Percentiles rank a stretch among this genome's conserved stretches.
phyloP scores from a whole-genome alignment of 2,888 invertebrate genomes.

The Pyrochroa serraticornis region DNA sequence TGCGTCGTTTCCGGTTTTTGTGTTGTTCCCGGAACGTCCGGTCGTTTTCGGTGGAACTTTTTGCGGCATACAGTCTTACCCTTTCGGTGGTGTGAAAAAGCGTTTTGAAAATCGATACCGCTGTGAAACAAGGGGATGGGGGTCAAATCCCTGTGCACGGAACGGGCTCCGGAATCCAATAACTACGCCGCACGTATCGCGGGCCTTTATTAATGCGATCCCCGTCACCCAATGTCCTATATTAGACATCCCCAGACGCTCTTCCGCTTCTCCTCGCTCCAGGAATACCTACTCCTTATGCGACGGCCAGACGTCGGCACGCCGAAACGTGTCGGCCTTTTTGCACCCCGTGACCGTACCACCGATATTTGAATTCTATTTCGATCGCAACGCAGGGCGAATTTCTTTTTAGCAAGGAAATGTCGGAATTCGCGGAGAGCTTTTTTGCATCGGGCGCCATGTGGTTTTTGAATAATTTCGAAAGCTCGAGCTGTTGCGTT shows the following conservation, averaged over 20 bases:
- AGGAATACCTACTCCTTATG: constrained; percentile 13
- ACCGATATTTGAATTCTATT: constrained; percentile 33
- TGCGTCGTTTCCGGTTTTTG: background rate
- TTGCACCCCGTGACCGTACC: constrained; percentile 22
- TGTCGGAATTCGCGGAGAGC: constrained; percentile 13
- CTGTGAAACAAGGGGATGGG: constrained; percentile 29
- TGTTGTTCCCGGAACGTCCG: constrained; percentile 2
- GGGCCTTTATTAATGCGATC: constrained; percentile 47
- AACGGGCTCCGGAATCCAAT: constrained; percentile 44
- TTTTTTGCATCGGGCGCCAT: constrained; percentile 10
- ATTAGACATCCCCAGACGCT: constrained; percentile 43
- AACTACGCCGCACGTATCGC: constrained; percentile 47
- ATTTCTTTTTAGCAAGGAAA: constrained; percentile 8
- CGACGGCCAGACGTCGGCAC: constrained; percentile 22
- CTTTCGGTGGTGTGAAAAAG: constrained; percentile 30
- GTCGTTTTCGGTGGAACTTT: constrained; percentile 17
- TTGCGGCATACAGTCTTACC: constrained; percentile 22
- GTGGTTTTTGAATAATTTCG: constrained; percentile 23
- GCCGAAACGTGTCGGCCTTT: constrained; percentile 28
- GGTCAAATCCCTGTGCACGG: constrained; percentile 36
- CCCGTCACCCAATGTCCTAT: constrained; percentile 46
- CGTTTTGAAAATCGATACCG: constrained; percentile 36
- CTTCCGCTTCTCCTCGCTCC: constrained; percentile 14
- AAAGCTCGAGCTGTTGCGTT: constrained; percentile 7
- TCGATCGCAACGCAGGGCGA: constrained; percentile 20